Evolutionary conservation across 2,113 vertebrate genomes (phyloP).

Genomic region (Sinocyclocheilus rhinocerous): DNA sequence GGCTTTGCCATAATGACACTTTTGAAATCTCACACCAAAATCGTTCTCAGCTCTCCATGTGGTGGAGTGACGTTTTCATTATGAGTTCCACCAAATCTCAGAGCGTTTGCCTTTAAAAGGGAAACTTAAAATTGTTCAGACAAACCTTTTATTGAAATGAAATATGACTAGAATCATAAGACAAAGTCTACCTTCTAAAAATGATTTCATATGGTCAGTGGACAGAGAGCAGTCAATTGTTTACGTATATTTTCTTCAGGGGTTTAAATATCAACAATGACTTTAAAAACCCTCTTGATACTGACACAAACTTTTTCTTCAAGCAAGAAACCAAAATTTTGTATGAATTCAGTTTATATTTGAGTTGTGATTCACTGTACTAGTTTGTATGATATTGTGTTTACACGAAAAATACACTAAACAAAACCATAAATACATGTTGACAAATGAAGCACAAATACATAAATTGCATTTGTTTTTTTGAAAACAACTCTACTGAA

Average conservation of each 20-base stretch:
- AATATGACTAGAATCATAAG: slow-evolving; percentile 80
- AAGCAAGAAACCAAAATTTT: slow-evolving; percentile 93
- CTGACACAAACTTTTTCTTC: slow-evolving; percentile 81
- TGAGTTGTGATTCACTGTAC: slow-evolving; percentile 86
- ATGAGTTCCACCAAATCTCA: slow-evolving; percentile 46
- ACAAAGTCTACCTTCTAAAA: slow-evolving; percentile 77
- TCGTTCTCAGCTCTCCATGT: neutral
- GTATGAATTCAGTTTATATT: slow-evolving; percentile 70
- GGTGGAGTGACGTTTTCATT: slow-evolving; percentile 12
- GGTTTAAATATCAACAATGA: slow-evolving; percentile 84
- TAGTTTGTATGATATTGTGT: slow-evolving; percentile 89
- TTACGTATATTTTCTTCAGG: slow-evolving; percentile 88
- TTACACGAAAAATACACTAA: slow-evolving; percentile 81
- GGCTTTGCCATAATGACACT: slow-evolving; percentile 48
- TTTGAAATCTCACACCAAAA: slow-evolving; percentile 20
- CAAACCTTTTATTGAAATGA: slow-evolving; percentile 64
- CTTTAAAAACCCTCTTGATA: slow-evolving; percentile 77
- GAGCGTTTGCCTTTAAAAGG: slow-evolving; percentile 67
- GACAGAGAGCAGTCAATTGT: slow-evolving; percentile 90
- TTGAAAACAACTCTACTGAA: neutral
- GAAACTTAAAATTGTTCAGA: slow-evolving; percentile 55
- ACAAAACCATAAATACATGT: slow-evolving; percentile 52
- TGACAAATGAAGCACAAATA: slow-evolving; percentile 18
- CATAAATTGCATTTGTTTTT: neutral
- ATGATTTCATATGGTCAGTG: slow-evolving; percentile 71